These are phyloP conservation scores for Brachyalestes nurse DNA, from an alignment of 2,797 vertebrate genomes.

Conservation along the genomic window DNA sequence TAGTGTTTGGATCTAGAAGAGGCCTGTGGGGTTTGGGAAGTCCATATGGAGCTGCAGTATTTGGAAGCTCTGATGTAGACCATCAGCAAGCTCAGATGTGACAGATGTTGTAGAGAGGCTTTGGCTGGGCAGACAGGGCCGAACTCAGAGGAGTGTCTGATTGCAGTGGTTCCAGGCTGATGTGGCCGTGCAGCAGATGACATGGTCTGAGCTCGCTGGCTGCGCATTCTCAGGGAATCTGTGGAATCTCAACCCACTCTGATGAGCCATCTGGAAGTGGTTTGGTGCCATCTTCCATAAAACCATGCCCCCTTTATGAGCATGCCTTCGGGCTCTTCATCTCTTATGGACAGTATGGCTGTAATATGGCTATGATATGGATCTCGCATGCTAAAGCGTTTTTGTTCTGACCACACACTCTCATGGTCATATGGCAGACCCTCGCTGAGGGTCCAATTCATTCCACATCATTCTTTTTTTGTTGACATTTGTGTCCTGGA, in stretches of 20 bases:
- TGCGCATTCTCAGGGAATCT: constrained; percentile 47
- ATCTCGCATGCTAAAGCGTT: constrained; percentile 9
- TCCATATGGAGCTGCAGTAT: constrained; percentile 22
- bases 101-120: constrained; percentile 44
- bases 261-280: constrained; percentile 65
- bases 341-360: constrained; percentile 43
- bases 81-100: constrained; percentile 16
- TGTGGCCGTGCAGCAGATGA: constrained; percentile 43
- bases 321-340: constrained; percentile 54
- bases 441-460: constrained; percentile 33
- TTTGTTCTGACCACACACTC: constrained; percentile 30
- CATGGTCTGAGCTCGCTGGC: constrained; percentile 32
- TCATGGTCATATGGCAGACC: constrained; percentile 32
- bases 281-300: constrained; percentile 61
- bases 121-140: constrained; percentile 7
- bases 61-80: constrained; percentile 34
- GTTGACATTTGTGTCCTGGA: constrained; percentile 24
- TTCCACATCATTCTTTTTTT: constrained; percentile 11
- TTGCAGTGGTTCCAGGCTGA: constrained; percentile 45
- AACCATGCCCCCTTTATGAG: constrained; percentile 53
- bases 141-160: constrained; percentile 37
- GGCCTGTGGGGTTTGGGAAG: not conserved
- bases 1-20: not conserved
- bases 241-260: constrained; percentile 40
- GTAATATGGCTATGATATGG: constrained; percentile 40